These are phyloP conservation scores for Physeter macrocephalus DNA, from an alignment of 2,113 vertebrate genomes.

Conservation along the genomic window DNA sequence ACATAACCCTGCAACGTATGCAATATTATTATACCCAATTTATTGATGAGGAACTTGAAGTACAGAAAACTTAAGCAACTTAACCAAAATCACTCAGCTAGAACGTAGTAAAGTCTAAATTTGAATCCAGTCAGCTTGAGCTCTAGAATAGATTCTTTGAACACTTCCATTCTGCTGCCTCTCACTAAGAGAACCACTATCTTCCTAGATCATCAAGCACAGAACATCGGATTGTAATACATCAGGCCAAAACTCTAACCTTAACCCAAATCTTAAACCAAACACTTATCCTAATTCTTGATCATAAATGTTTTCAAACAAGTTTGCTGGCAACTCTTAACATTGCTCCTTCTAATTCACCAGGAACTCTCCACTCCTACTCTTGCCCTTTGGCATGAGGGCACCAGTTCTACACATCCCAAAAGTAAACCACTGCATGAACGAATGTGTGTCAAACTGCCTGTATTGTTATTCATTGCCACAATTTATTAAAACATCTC, in stretches of 20 bases:
- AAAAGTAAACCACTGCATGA: not conserved
- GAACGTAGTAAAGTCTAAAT: not conserved
- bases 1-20: not conserved
- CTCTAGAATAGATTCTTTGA: not conserved
- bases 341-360: not conserved
- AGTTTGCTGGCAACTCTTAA: not conserved
- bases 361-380: not conserved
- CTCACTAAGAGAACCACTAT: not conserved
- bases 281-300: not conserved
- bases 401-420: too few relatives aligned
- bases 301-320: not conserved
- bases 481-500: not conserved
- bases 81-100: not conserved
- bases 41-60: not conserved
- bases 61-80: not conserved
- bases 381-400: not conserved
- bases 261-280: not conserved
- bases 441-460: not conserved
- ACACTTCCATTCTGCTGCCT: not conserved
- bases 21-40: not conserved
- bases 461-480: not conserved
- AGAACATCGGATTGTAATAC: not conserved
- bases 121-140: not conserved
- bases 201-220: not conserved
- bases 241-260: not conserved